Percentiles rank a stretch among this genome's conserved stretches.
phyloP scores from a whole-genome alignment of 2,113 vertebrate species.

The Vidua macroura region DNA sequence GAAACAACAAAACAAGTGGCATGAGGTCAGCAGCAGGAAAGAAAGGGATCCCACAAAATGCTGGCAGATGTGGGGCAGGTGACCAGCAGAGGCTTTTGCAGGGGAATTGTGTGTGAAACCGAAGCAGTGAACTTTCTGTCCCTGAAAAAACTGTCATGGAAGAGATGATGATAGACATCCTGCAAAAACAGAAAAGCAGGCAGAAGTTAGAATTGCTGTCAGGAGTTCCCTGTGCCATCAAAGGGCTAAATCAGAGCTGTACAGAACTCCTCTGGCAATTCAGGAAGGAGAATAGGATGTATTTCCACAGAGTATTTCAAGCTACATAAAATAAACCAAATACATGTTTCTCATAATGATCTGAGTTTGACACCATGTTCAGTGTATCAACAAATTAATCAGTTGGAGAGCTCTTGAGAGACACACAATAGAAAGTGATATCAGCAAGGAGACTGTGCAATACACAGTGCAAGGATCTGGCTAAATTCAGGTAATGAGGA shows the following conservation, averaged over 20 bases:
- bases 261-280: background rate
- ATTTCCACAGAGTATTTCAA: background rate
- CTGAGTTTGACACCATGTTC: background rate
- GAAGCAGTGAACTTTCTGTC: background rate
- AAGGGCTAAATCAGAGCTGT: background rate
- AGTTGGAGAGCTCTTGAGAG: background rate
- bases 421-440: background rate
- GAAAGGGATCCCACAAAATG: background rate
- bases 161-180: background rate
- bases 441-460: background rate
- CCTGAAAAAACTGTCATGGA: background rate
- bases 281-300: background rate
- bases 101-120: background rate
- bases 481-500: background rate
- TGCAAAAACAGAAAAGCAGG: background rate
- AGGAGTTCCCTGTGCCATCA: background rate
- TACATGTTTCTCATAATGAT: background rate
- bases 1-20: background rate
- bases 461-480: background rate
- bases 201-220: background rate
- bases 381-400: background rate
- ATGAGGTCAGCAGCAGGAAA: background rate
- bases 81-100: background rate
- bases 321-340: background rate
- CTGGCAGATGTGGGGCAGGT: background rate